phyloP scores from a whole-genome alignment of 1,140 invertebrate species.

The Aphaenogaster ashmeadi region DNA sequence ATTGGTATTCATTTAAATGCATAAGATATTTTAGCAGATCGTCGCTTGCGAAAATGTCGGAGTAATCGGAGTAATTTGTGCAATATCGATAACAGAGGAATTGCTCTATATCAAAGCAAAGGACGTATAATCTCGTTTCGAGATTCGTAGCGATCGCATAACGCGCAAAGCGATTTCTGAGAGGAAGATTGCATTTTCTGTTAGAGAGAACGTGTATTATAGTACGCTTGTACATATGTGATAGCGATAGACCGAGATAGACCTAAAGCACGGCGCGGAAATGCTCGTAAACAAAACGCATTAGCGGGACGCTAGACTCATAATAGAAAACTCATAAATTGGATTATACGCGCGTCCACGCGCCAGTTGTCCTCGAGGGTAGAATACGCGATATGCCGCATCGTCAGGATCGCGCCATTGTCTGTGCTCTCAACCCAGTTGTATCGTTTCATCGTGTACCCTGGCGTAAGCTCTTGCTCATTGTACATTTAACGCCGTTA shows the following conservation, averaged over 20 bases:
- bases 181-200: conserved; percentile 14
- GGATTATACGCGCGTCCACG: conserved; percentile 59
- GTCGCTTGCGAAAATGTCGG: not conserved
- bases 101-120: conserved; percentile 12
- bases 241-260: not conserved
- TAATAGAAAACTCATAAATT: conserved; percentile 71
- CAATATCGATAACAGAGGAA: conserved; percentile 7
- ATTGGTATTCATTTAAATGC: conserved; percentile 34
- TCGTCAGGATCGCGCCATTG: conserved; percentile 53
- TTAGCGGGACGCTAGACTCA: conserved; percentile 25
- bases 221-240: not conserved
- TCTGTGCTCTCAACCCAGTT: conserved; percentile 40
- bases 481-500: conserved; percentile 43
- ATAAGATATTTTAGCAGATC: conserved; percentile 17
- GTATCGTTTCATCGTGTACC: conserved; percentile 37
- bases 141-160: conserved; percentile 6
- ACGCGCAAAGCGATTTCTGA: not conserved
- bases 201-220: not conserved
- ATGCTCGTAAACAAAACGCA: conserved; percentile 36
- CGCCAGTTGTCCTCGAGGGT: conserved; percentile 59
- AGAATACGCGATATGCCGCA: conserved; percentile 31
- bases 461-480: conserved; percentile 22
- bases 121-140: conserved; percentile 27
- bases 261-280: not conserved
- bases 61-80: conserved; percentile 8